A percentile compares a stretch with the other conserved stretches of the same genome.
Conservation (phyloP, 2,888 invertebrate genomes). For the Cephus pygmeus region DNA sequence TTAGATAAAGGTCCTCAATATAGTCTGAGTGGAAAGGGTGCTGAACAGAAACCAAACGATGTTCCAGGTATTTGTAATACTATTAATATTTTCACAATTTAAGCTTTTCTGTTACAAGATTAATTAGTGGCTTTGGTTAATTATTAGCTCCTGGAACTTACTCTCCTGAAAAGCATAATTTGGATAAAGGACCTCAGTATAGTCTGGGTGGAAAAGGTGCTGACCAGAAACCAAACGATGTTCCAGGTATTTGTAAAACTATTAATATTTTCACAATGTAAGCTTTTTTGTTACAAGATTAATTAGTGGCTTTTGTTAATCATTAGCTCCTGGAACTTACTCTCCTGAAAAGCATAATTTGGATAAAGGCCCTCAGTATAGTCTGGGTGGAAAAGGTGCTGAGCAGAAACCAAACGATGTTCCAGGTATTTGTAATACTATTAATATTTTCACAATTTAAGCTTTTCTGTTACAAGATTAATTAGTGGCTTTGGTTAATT, state of each 20-base stretch:
- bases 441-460: background rate
- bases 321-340: conserved; percentile 68
- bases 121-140: too few species aligned
- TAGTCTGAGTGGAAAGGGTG: conserved; percentile 77
- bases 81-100: too few species aligned
- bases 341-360: conserved; percentile 68
- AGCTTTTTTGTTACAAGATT: background rate
- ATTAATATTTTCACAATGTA: background rate
- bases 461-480: background rate
- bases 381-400: conserved; percentile 68
- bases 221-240: too few species aligned
- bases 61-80: conserved; percentile 71
- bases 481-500: background rate
- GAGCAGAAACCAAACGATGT: conserved; percentile 59
- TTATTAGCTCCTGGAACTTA: too few species aligned
- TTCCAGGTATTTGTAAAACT: too few species aligned
- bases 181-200: too few species aligned
- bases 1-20: conserved; percentile 74
- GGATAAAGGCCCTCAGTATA: conserved; percentile 68
- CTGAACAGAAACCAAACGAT: conserved; percentile 70
- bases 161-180: too few species aligned
- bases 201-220: too few species aligned
- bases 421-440: conserved; percentile 48
- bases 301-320: background rate
- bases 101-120: too few species aligned